Conservation (phyloP, 1,140 invertebrate species). For the Hylaeus volcanicus region DNA sequence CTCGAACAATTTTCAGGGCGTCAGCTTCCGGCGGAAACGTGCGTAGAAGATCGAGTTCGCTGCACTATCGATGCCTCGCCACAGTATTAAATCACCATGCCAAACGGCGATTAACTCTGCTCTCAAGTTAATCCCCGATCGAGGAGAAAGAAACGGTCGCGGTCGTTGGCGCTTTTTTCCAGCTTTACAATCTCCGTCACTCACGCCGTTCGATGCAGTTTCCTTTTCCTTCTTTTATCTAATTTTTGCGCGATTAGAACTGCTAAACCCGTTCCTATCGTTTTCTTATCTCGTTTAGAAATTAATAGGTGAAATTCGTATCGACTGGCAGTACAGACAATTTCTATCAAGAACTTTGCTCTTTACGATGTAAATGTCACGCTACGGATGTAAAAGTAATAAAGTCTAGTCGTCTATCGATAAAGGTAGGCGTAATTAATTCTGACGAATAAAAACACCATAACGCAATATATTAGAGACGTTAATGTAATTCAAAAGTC, state of each 20-base stretch:
- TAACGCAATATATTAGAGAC: too few relatives aligned
- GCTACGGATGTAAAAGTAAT: too few relatives aligned
- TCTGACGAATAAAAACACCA: too few relatives aligned
- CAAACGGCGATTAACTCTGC: constrained; percentile 54
- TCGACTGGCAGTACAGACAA: background rate
- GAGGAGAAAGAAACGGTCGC: constrained; percentile 23
- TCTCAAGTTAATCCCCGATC: constrained; percentile 30
- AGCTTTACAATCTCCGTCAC: constrained; percentile 25
- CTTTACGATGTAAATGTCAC: too few relatives aligned
- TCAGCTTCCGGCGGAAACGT: constrained; percentile 69
- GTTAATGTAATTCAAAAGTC: too few relatives aligned
- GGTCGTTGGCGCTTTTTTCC: constrained; percentile 1
- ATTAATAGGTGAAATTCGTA: background rate
- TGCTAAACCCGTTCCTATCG: background rate
- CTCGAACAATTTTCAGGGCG: constrained; percentile 72
- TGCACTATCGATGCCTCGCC: constrained; percentile 47
- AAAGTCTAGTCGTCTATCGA: too few relatives aligned
- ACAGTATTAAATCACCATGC: constrained; percentile 48
- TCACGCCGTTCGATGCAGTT: constrained; percentile 36
- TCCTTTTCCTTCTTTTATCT: background rate
- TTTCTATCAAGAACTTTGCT: too few relatives aligned
- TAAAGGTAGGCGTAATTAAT: too few relatives aligned
- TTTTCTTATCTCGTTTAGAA: background rate
- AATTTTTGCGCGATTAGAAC: background rate
- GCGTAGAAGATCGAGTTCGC: constrained; percentile 56